Evolutionary conservation across 53 echinoderm and acorn worm genomes (phyloP), one percentile per base, ranked within the genome.

Genomic region (Holothuria scabra): DNA sequence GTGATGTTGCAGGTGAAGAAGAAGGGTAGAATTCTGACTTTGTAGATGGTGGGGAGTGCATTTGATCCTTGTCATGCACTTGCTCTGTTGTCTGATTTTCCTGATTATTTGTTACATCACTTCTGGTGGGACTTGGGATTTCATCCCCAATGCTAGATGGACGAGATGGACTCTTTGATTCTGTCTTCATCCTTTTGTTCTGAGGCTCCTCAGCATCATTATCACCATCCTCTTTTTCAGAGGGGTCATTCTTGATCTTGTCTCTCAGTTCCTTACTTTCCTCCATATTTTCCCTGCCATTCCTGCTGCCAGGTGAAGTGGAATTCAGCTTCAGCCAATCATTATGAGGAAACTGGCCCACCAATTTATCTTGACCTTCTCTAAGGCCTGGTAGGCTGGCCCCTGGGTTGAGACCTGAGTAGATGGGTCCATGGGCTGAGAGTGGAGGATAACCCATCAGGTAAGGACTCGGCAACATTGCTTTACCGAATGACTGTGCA

Each of bases 391-490:
- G n/a, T 16, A 58, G 11, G 56, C 56, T 33, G 3, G 38, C 74
- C 11, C 49, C 28, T 46, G 78, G 28, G 49, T 59, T 78, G 56
- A 78, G 78, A 30, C 56, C 28, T 58, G 57, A 21, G 78, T 88
- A 48, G 28, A 95, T 86, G n/a, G 90, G 86, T 28, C 90, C 48
- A 26, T 93, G 95, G 31, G 88, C 59, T 16, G 93, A 81, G 62
- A 93, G 81, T 21, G 86, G 89, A 49, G 93, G 92, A 65, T 93
- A 93, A 21, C 88, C 91, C 34, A 96, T 84, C 59, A 92, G 92
- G 59, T 92, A 93, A 10, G 97, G 93, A 56, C 90, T 79, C 20
- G 93, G 86, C 32, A 95, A 52, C 46, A 87, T 86, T 31, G 86
- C 91, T 32, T 89, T 81, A 23, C 83, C 64, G 29, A 93, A 91